Percentiles rank a stretch among this genome's conserved stretches.
Evolutionary conservation across 2,888 invertebrate species (phyloP).

Genomic region (Phania funesta): DNA sequence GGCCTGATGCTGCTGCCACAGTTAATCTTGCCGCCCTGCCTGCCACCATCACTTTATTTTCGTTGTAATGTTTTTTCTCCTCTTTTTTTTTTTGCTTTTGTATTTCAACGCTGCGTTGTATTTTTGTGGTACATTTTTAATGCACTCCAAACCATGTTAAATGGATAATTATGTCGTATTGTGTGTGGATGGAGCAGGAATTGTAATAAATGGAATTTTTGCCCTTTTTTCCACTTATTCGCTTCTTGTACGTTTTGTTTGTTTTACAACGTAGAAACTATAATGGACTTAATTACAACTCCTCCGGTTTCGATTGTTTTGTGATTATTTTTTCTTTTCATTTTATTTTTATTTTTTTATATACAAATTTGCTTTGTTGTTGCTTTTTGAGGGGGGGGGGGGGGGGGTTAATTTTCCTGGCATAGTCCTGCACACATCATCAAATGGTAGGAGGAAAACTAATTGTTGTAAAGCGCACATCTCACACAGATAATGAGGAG

Average conservation of each 20-base stretch:
- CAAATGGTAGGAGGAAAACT: conserved; percentile 26
- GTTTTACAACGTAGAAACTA: conserved; percentile 48
- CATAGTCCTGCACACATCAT: conserved; percentile 39
- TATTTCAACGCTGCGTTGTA: conserved; percentile 12
- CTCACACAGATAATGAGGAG: background rate
- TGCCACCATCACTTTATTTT: conserved; percentile 53
- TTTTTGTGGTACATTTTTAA: conserved; percentile 59
- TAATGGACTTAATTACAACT: conserved; percentile 67
- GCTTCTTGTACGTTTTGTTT: conserved; percentile 22
- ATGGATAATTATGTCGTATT: conserved; percentile 68
- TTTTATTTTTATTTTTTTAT: conserved; percentile 28
- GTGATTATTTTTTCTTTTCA: conserved; percentile 32
- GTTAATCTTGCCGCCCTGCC: conserved; percentile 10
- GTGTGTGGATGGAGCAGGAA: conserved; percentile 57
- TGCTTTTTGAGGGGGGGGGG: too few species aligned
- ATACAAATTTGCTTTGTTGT: background rate
- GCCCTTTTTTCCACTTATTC: conserved; percentile 10
- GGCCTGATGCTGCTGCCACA: conserved; percentile 23
- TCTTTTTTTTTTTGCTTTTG: background rate
- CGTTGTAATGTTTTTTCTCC: conserved; percentile 33
- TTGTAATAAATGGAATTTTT: conserved; percentile 62
- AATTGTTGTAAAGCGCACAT: conserved; percentile 41
- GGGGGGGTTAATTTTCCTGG: too few species aligned
- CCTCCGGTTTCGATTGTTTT: conserved; percentile 64
- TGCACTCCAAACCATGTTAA: conserved; percentile 63